Conservation (phyloP, 2,888 invertebrate species). For the Zaprionus obscuricornis region DNA sequence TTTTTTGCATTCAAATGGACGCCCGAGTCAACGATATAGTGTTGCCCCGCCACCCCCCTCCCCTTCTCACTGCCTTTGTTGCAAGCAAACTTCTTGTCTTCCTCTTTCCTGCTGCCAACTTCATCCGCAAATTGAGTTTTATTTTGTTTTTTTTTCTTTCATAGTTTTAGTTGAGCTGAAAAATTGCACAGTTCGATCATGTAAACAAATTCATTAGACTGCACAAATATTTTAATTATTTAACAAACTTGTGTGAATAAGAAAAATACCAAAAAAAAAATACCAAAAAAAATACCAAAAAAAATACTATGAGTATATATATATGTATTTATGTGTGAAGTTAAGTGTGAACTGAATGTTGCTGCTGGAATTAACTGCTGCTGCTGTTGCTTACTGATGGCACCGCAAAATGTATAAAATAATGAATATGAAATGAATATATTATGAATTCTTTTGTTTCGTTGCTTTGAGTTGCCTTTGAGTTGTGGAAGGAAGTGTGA, state of each 20-base stretch:
- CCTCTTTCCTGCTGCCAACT: too few species aligned
- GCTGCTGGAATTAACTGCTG: slow-evolving; percentile 43
- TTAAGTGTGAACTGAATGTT: slow-evolving; percentile 36
- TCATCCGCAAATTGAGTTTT: too few species aligned
- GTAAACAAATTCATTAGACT: slow-evolving; percentile 76
- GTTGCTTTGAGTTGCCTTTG: too few species aligned
- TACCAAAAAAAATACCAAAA: too few species aligned
- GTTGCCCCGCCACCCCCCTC: slow-evolving; percentile 7
- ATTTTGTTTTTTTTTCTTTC: slow-evolving; percentile 14
- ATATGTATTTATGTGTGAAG: too few species aligned
- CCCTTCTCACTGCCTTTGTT: too few species aligned
- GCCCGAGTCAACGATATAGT: slow-evolving; percentile 31
- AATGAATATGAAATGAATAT: too few species aligned
- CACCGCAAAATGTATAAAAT: too few species aligned
- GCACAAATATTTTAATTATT: slow-evolving; percentile 77
- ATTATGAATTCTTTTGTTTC: too few species aligned
- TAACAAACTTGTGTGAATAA: slow-evolving; percentile 33
- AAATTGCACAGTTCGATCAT: slow-evolving; percentile 72
- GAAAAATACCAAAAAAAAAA: slow-evolving; percentile 18
- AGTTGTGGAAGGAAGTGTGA: too few species aligned
- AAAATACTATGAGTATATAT: too few species aligned
- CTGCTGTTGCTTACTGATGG: too few species aligned
- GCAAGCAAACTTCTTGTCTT: not conserved
- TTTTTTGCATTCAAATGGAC: slow-evolving; percentile 59
- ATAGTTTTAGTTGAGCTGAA: slow-evolving; percentile 59